These are phyloP conservation scores for Pristionchus mayeri DNA, from an alignment of 2,888 invertebrate genomes.

Conservation along the genomic window DNA sequence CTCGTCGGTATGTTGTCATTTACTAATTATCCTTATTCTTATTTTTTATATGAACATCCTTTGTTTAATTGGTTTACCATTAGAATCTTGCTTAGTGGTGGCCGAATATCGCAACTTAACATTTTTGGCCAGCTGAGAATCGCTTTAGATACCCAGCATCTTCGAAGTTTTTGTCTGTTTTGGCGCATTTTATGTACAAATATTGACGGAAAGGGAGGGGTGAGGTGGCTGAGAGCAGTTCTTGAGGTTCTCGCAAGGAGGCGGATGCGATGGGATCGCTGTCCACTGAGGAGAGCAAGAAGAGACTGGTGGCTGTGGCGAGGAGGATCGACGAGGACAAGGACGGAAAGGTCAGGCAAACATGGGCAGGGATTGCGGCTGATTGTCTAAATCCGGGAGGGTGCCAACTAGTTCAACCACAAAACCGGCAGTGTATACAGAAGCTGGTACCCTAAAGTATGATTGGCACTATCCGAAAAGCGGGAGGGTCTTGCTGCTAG, in stretches of 20 bases:
- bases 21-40: not conserved
- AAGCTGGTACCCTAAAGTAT: too few species aligned
- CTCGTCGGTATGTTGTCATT: not conserved
- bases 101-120: too few species aligned
- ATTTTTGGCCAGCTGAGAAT: too few species aligned
- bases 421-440: too few species aligned
- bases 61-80: not conserved
- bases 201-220: not conserved
- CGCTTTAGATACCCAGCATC: too few species aligned
- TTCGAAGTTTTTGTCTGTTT: too few species aligned
- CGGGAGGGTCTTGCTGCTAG: too few species aligned
- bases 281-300: constrained; percentile 88
- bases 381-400: too few species aligned
- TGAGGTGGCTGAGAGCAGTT: too few species aligned
- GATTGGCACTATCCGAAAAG: too few species aligned
- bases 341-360: constrained; percentile 28
- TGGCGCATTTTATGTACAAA: not conserved
- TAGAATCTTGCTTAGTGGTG: not conserved
- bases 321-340: constrained; percentile 85
- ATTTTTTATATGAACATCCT: not conserved
- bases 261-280: constrained; percentile 93
- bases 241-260: constrained; percentile 86
- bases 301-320: constrained; percentile 85
- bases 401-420: too few species aligned
- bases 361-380: too few species aligned